Evolutionary conservation across 2,888 invertebrate species (phyloP).

Genomic region (Lochmaea crataegi): DNA sequence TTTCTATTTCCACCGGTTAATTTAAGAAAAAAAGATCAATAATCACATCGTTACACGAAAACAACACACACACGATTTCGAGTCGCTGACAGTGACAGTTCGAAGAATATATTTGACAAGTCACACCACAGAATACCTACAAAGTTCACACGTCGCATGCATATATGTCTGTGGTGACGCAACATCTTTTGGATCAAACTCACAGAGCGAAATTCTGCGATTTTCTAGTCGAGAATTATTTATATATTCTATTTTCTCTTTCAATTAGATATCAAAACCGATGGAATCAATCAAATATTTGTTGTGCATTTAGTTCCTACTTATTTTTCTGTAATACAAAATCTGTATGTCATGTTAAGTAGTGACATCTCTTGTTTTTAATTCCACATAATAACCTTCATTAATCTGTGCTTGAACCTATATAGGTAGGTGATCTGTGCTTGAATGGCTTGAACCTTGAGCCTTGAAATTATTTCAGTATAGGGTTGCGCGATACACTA

Average conservation of each 20-base stretch:
- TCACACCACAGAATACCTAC: not conserved
- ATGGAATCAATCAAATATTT: no score
- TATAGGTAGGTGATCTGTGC: no score
- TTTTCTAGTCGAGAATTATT: no score
- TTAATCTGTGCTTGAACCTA: no score
- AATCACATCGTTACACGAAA: slow-evolving; percentile 39
- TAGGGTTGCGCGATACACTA: no score
- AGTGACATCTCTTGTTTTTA: not conserved
- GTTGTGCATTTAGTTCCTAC: no score
- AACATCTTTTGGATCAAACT: not conserved
- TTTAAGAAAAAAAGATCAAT: slow-evolving; percentile 35
- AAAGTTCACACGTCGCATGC: not conserved
- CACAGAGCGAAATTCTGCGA: no score
- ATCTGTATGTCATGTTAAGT: not conserved
- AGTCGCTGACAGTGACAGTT: slow-evolving; percentile 9
- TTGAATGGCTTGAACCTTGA: no score
- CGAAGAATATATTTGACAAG: not conserved
- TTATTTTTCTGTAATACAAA: no score
- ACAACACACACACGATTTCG: slow-evolving; percentile 35
- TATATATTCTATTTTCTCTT: no score
- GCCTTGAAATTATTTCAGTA: no score
- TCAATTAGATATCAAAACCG: no score
- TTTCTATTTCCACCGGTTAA: slow-evolving; percentile 36
- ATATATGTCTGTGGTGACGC: not conserved
- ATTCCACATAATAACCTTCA: not conserved